These are phyloP conservation scores for Phrynocephalus forsythii DNA, from an alignment of 2,797 vertebrate genomes.

Conservation along the genomic window DNA sequence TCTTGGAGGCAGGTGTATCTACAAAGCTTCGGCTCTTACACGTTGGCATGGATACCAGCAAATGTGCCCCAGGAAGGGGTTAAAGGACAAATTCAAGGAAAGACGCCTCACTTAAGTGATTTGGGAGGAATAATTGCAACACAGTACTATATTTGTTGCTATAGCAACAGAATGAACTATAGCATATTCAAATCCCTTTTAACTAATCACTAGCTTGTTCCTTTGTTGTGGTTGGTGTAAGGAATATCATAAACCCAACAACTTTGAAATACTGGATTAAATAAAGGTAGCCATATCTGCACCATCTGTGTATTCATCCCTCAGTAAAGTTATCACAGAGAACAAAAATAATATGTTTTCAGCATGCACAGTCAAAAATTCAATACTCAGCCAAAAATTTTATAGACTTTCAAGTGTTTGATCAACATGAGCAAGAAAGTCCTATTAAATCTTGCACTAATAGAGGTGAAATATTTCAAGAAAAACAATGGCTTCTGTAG, in stretches of 20 bases:
- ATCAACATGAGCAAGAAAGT: not conserved
- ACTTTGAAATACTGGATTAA: not conserved
- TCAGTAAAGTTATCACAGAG: not conserved
- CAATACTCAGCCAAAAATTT: not conserved
- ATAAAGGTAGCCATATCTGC: not conserved
- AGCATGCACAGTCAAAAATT: not conserved
- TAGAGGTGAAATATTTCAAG: not conserved
- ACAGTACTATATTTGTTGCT: conserved; percentile 39
- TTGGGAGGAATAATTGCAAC: conserved; percentile 39
- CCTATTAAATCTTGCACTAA: not conserved
- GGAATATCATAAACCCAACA: not conserved
- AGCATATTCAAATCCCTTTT: not conserved
- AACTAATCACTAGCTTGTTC: conserved; percentile 3
- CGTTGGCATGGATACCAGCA: too few relatives aligned
- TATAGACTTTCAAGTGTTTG: not conserved
- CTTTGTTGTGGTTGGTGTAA: not conserved
- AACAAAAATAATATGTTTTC: not conserved
- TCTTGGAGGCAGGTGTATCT: not conserved
- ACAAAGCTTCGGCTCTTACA: not conserved
- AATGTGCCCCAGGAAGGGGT: not conserved
- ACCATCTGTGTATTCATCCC: not conserved
- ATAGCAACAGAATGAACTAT: conserved; percentile 44
- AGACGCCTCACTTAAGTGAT: not conserved
- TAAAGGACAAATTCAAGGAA: not conserved
- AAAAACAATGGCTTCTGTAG: not conserved